Evolutionary conservation across 2,888 invertebrate species (phyloP), one percentile per base, ranked within the genome.

Genomic region (Cheilosia impressa): DNA sequence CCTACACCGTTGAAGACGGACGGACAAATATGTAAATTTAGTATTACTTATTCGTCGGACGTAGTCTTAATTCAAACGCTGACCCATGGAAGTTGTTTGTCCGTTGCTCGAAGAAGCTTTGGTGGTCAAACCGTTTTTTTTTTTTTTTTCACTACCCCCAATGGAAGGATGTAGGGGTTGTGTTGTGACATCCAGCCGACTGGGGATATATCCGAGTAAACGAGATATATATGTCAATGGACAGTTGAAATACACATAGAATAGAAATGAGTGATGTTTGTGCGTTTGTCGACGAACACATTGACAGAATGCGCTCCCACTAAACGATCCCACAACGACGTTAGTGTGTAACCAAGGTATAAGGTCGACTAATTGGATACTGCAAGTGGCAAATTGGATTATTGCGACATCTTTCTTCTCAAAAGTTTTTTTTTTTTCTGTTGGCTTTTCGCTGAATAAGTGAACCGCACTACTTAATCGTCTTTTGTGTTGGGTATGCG

Each of bases 351-450:
- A 79, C 87, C 76, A 85, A 87, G 87, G 78, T 87, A 87, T 87
- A 88, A 87, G 88, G 88, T 88, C 88, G 87, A 73, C 87, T 88
- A 88, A 88, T 88, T 88, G 88, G 88, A 88, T 88, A 87, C 81
- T 66, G 68, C 69, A 85, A 88, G 77, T 87, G 79, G 66, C 73
- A 87, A 88, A 88, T 88, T 88, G 88, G 88, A 88, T 88, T 88
- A 88, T 88, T 88, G 87, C 87, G 76, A 78, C 81, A 87, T 80
- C 58, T 85, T 66, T 68, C 45, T 50, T 68, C 34, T n/a, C 7
- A 22, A 10, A 52, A n/a, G n/a, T n/a, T 43, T 13, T 41, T 57
- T 47, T 27, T 50, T 41, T 41, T 75, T 72, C 43, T 73, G 53
- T 19, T 47, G 4, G 17, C 66, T 45, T 68, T 81, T 43, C 41